phyloP scores from a whole-genome alignment of 2,113 vertebrate genomes.

The Catagonus wagneri region DNA sequence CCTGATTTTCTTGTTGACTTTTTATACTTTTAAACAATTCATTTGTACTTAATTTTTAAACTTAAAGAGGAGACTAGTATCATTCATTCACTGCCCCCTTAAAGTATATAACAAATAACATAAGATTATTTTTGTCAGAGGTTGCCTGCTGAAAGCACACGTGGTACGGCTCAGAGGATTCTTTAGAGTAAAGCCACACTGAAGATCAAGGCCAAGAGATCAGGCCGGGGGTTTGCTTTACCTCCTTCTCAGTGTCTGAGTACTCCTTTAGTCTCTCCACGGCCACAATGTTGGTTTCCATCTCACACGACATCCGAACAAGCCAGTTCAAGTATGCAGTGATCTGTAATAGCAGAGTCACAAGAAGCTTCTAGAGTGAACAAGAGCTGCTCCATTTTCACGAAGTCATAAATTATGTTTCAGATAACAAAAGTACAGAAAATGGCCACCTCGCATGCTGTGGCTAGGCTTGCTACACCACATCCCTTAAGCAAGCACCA shows the following conservation, averaged over 20 bases:
- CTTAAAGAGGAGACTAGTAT: background rate
- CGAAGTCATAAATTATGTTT: background rate
- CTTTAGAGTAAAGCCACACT: background rate
- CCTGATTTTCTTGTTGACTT: background rate
- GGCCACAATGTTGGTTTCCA: constrained; percentile 98
- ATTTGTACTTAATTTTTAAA: background rate
- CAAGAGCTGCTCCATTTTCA: background rate
- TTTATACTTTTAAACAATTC: background rate
- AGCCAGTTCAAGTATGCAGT: constrained; percentile 96
- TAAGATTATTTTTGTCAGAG: background rate
- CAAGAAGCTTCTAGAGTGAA: rapidly evolving
- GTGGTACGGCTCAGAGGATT: background rate
- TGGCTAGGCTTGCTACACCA: background rate
- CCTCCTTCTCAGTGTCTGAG: constrained; percentile 94
- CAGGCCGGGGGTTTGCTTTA: constrained; percentile 19
- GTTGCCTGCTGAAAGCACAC: background rate
- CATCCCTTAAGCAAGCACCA: background rate
- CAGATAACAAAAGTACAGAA: background rate
- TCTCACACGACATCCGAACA: constrained; percentile 97
- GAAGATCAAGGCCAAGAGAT: background rate
- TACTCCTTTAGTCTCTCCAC: constrained; percentile 97
- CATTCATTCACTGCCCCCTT: background rate
- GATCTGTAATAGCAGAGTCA: constrained; percentile 86
- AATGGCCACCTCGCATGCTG: rapidly evolving
- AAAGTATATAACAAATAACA: background rate